These are phyloP conservation scores for Baryphthengus martii DNA, from an alignment of 2,113 vertebrate genomes.

Conservation along the genomic window DNA sequence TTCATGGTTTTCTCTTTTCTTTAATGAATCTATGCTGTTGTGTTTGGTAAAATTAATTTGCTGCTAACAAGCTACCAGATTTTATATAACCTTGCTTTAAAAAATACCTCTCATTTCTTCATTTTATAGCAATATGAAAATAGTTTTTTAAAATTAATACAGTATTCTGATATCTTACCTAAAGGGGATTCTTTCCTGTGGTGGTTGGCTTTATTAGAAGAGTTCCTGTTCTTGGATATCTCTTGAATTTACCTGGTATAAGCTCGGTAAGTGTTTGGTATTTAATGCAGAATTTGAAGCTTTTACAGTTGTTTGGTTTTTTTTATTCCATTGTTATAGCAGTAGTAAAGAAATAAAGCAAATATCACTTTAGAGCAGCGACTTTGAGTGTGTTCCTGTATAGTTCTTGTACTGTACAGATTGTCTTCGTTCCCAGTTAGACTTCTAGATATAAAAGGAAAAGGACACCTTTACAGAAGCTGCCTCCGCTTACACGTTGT, in stretches of 20 bases:
- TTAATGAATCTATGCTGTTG: not conserved
- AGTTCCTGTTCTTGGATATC: constrained; percentile 92
- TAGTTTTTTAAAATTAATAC: not conserved
- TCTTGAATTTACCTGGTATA: constrained; percentile 96
- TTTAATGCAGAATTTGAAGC: not conserved
- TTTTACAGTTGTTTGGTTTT: not conserved
- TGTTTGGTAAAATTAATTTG: not conserved
- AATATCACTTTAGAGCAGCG: not conserved
- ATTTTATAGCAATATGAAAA: not conserved
- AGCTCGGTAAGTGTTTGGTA: constrained; percentile 85
- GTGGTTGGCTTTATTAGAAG: constrained; percentile 94
- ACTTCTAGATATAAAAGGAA: not conserved
- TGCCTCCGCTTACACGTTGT: accelerated
- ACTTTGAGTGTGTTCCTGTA: not conserved
- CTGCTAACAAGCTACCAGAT: not conserved
- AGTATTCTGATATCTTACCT: not conserved
- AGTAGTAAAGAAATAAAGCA: not conserved
- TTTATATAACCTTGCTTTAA: not conserved
- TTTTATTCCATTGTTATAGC: not conserved
- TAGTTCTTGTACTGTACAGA: not conserved
- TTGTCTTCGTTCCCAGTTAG: not conserved
- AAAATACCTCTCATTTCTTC: not conserved
- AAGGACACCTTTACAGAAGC: not conserved
- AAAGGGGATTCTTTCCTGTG: constrained; percentile 97
- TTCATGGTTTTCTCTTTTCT: not conserved